A percentile compares a stretch with the other conserved stretches of the same genome.
phyloP scores from a whole-genome alignment of 2,888 invertebrate genomes.

The Eristalinus sepulchralis region DNA sequence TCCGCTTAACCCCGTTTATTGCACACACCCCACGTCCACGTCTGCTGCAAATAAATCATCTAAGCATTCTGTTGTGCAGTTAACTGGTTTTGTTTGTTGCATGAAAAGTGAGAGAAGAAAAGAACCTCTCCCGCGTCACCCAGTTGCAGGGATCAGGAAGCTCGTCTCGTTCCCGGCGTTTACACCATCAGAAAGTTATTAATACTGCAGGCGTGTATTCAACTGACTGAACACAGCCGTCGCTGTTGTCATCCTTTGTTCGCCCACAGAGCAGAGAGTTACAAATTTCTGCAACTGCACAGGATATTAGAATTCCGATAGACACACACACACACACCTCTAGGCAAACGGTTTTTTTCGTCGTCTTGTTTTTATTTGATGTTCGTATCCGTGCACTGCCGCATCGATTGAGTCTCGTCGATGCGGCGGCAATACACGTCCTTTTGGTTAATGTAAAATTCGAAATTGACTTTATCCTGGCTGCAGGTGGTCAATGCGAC shows the following conservation, averaged over 20 bases:
- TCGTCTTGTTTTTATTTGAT: neutral
- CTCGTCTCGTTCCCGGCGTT: conserved; percentile 45
- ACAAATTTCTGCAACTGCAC: conserved; percentile 60
- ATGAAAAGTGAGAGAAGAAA: neutral
- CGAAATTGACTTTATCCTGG: conserved; percentile 68
- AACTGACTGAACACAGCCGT: conserved; percentile 31
- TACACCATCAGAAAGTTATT: conserved; percentile 64
- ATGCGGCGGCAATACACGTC: conserved; percentile 67
- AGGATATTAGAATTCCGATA: conserved; percentile 66
- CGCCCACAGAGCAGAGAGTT: conserved; percentile 42
- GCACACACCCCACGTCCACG: neutral
- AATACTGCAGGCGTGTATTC: conserved; percentile 51
- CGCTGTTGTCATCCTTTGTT: neutral
- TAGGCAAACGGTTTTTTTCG: neutral
- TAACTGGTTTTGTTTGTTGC: neutral
- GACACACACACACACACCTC: conserved; percentile 23
- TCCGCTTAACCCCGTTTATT: conserved; percentile 41
- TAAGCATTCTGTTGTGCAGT: conserved; percentile 16
- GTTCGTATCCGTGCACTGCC: conserved; percentile 26
- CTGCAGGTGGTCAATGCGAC: neutral
- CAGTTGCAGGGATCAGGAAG: conserved; percentile 22
- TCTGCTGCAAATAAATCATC: conserved; percentile 34
- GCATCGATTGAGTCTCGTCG: conserved; percentile 63
- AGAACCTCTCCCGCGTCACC: no score
- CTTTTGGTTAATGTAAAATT: conserved; percentile 67